Evolutionary conservation across 2,797 vertebrate genomes (phyloP).

Genomic region (Caiman crocodilus): DNA sequence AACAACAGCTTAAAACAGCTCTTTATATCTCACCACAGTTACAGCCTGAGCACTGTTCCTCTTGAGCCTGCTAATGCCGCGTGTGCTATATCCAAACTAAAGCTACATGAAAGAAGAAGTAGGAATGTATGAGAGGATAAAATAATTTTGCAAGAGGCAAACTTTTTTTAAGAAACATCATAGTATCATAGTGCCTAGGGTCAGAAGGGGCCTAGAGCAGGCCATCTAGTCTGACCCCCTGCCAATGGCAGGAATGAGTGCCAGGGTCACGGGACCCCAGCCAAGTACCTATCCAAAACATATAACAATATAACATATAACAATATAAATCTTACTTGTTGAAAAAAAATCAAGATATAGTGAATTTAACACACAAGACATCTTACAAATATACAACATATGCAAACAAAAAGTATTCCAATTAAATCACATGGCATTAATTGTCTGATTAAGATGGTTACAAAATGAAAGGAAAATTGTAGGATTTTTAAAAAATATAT

Average conservation of each 20-base stretch:
- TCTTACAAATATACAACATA: too few relatives aligned
- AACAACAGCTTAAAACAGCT: background rate
- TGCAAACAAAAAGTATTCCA: background rate
- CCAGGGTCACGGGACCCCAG: too few relatives aligned
- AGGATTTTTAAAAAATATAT: background rate
- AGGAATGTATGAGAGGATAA: too few relatives aligned
- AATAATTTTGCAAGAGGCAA: background rate
- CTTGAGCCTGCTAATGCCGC: background rate
- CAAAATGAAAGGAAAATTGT: background rate
- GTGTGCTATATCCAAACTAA: background rate
- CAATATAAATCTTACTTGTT: background rate
- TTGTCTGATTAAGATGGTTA: background rate
- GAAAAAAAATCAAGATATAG: background rate
- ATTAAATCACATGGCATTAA: background rate
- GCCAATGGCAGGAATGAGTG: too few relatives aligned
- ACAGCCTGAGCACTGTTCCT: background rate
- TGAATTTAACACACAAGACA: background rate
- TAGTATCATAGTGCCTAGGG: too few relatives aligned
- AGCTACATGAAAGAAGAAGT: background rate
- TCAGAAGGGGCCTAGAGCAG: too few relatives aligned
- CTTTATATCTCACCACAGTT: background rate
- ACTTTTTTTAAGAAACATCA: background rate
- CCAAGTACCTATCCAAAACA: too few relatives aligned
- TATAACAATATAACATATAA: too few relatives aligned
- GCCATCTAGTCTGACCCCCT: too few relatives aligned